A percentile compares a stretch with the other conserved stretches of the same genome.
Conservation (phyloP, 1,140 invertebrate genomes). For the Varroa destructor region DNA sequence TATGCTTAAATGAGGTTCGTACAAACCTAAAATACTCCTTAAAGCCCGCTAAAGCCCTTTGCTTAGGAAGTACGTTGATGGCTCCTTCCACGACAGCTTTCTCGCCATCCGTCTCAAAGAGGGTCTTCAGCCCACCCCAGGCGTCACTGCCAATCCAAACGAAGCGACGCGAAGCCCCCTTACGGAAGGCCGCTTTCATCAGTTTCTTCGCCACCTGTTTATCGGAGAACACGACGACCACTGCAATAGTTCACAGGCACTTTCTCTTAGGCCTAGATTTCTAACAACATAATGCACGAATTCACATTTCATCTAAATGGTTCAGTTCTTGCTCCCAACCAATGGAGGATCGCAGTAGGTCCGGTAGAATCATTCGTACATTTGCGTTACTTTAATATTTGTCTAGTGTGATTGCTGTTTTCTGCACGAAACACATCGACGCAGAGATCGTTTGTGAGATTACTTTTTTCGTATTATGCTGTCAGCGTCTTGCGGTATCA, state of each 20-base stretch:
- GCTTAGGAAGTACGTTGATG: constrained; percentile 46
- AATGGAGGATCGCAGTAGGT: no score
- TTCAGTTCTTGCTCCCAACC: neutral
- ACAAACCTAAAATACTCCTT: constrained; percentile 46
- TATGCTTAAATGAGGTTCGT: no score
- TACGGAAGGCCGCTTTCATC: constrained; percentile 41
- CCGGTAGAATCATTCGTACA: no score
- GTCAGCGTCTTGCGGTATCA: no score
- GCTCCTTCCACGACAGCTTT: constrained; percentile 43
- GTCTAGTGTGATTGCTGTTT: no score
- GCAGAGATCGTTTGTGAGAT: no score
- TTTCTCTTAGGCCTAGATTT: no score
- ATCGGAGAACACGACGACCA: constrained; percentile 48
- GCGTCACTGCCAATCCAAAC: constrained; percentile 49
- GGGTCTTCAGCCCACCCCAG: constrained; percentile 42
- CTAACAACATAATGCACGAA: neutral
- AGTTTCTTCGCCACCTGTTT: constrained; percentile 43
- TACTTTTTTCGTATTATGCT: no score
- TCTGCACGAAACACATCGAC: no score
- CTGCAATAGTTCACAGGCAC: constrained; percentile 36
- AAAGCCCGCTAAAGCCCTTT: constrained; percentile 43
- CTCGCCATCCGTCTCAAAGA: constrained; percentile 38
- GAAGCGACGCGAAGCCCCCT: constrained; percentile 39
- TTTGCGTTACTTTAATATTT: no score
- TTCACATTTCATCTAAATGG: neutral